A percentile compares a stretch with the other conserved stretches of the same genome.
These are phyloP conservation scores for Steinernema feltiae DNA, from an alignment of 1,140 invertebrate species.

Conservation along the genomic window DNA sequence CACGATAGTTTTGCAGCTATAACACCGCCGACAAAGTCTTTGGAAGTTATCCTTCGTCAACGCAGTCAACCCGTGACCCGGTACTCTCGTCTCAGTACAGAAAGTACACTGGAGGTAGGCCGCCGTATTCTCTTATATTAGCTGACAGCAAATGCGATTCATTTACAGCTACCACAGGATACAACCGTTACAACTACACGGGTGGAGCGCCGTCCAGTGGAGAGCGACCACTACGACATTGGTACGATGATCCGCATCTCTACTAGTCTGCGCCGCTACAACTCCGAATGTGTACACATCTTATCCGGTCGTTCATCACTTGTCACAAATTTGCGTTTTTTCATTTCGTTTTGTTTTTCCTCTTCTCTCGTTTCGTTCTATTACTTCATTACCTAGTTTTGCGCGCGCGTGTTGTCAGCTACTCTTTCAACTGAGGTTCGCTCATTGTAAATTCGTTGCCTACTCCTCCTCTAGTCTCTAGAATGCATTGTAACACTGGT, in stretches of 20 bases:
- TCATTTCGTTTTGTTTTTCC: background rate
- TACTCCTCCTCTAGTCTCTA: background rate
- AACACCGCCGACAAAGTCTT: conserved; percentile 24
- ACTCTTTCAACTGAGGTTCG: too few species aligned
- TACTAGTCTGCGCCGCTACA: conserved; percentile 12
- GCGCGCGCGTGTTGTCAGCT: conserved; percentile 17
- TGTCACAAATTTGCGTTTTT: conserved; percentile 15
- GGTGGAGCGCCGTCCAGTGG: conserved; percentile 17
- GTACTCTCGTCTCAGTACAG: conserved; percentile 26
- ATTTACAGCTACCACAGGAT: conserved; percentile 15
- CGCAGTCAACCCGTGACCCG: conserved; percentile 18
- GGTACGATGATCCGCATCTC: conserved; percentile 32
- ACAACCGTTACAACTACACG: conserved; percentile 29
- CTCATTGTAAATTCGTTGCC: background rate
- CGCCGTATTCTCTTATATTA: background rate
- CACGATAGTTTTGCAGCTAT: conserved; percentile 1
- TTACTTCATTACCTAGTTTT: conserved; percentile 17
- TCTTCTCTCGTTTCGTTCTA: background rate
- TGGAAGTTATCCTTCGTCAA: conserved; percentile 28
- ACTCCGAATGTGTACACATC: conserved; percentile 7
- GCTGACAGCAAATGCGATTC: background rate
- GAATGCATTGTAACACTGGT: too few species aligned
- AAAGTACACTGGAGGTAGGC: background rate
- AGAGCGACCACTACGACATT: conserved; percentile 24
- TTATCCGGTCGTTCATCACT: conserved; percentile 22